Evolutionary conservation across 2,888 invertebrate species (phyloP), one percentile per base, ranked within the genome.

Genomic region (Salticus scenicus): DNA sequence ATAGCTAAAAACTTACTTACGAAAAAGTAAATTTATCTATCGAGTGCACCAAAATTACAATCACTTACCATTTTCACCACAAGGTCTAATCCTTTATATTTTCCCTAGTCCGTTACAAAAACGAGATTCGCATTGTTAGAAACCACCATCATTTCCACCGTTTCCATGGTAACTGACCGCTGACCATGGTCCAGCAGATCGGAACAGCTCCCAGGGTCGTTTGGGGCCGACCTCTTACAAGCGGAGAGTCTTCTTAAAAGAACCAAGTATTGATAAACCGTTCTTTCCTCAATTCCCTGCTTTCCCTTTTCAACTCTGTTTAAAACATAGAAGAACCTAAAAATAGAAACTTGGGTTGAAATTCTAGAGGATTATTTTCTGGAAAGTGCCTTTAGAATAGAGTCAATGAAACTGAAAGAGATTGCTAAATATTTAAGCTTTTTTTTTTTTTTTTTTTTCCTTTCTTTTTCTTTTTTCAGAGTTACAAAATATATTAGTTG

Each of bases 111-210:
- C 24, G 20, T 24, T 24, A 4, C 20, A 57, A 57, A 57, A 57
- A 57, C 20, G 24, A 57, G 57, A 14, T 47, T 57, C 20, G 5
- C 57, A n/a, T 24, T 17, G 4, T 57, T 24, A n/a, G 12, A 12
- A 24, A 24, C 20, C 57, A 24, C 7, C 57, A 47, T 57, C 20
- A 28, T 24, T 24, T 37, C 42, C 47, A 8, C n/a, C 27, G 77
- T 73, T 27, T 66, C 83, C 77, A 73, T 78, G 41, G 83, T 33
- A 77, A 84, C 83, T 37, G 66, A 63, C 81, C 57, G n/a, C 51
- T 57, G 51, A 31, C 51, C 83, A 84, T 57, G 83, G 83, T 77
- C 77, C 73, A 78, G 73, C 37, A 77, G 66, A n/a, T 77, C 76
- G 37, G 71, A 83, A 83, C 76, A 72, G 82, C 47, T 57, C 30